These are phyloP conservation scores for Parazoanthus swiftii DNA, from an alignment of 92 coral and sea anemone species.

Conservation along the genomic window DNA sequence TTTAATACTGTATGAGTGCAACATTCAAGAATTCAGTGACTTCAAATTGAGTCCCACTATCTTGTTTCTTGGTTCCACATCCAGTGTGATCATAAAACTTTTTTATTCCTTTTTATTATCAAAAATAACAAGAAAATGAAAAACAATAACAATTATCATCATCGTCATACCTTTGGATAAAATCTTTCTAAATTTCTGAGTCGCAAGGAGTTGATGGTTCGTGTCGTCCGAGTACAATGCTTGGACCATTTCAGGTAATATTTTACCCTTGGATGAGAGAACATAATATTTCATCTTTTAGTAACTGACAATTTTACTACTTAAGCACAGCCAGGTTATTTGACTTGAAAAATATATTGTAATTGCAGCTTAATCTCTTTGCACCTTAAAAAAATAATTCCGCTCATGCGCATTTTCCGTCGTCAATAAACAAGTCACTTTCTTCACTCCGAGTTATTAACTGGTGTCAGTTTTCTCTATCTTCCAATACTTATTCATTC, in stretches of 20 bases:
- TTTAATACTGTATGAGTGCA: too few species aligned
- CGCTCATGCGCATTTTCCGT: background rate
- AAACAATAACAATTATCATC: too few species aligned
- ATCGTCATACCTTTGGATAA: conserved; percentile 83
- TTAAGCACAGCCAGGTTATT: background rate
- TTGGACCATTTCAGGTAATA: conserved; percentile 81
- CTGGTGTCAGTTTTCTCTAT: background rate
- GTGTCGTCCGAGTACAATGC: conserved; percentile 80
- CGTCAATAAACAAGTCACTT: background rate
- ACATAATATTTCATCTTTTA: background rate
- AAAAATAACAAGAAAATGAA: too few species aligned
- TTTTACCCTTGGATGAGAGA: conserved; percentile 45
- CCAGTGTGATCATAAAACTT: background rate
- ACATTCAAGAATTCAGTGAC: background rate
- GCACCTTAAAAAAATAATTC: too few species aligned
- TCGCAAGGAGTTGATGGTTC: conserved; percentile 82
- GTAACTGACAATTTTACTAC: too few species aligned
- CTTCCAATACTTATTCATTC: background rate
- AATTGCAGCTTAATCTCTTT: too few species aligned
- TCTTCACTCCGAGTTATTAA: too few species aligned
- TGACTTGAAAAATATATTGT: background rate
- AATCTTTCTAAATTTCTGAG: conserved; percentile 88
- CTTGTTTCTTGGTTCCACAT: background rate
- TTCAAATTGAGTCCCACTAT: background rate
- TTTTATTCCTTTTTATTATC: too few species aligned